Evolutionary conservation across 2,113 vertebrate genomes (phyloP).

Genomic region (Scortum barcoo): DNA sequence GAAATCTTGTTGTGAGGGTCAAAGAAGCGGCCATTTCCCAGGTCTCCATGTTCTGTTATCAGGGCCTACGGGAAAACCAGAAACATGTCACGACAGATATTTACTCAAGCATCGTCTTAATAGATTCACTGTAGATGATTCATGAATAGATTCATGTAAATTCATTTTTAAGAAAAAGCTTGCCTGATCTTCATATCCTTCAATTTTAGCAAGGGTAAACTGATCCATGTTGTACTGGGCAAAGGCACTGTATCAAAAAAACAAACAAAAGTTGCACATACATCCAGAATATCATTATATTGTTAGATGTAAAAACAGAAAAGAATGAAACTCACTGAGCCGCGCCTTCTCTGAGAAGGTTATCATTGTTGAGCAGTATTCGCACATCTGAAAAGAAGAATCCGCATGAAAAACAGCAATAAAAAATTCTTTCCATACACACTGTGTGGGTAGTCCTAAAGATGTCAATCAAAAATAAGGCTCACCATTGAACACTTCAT

Average conservation of each 20-base stretch:
- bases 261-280: background rate
- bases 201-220: constrained; percentile 93
- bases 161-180: constrained; percentile 42
- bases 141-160: no score
- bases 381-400: constrained; percentile 89
- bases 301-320: background rate
- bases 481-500: constrained; percentile 97
- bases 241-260: constrained; percentile 88
- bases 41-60: constrained; percentile 95
- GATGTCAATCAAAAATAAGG: background rate
- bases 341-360: constrained; percentile 95
- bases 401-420: background rate
- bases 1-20: constrained; percentile 96
- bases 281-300: background rate
- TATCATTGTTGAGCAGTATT: constrained; percentile 94
- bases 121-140: no score
- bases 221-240: constrained; percentile 99
- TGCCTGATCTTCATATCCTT: constrained; percentile 92
- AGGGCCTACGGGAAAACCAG: constrained; percentile 86
- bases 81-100: background rate
- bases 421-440: background rate
- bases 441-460: background rate
- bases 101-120: background rate
- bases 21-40: constrained; percentile 93
- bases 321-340: constrained; percentile 88